A percentile compares a stretch with the other conserved stretches of the same genome.
Evolutionary conservation across 2,888 invertebrate genomes (phyloP).

Genomic region (Leistus spinibarbis): DNA sequence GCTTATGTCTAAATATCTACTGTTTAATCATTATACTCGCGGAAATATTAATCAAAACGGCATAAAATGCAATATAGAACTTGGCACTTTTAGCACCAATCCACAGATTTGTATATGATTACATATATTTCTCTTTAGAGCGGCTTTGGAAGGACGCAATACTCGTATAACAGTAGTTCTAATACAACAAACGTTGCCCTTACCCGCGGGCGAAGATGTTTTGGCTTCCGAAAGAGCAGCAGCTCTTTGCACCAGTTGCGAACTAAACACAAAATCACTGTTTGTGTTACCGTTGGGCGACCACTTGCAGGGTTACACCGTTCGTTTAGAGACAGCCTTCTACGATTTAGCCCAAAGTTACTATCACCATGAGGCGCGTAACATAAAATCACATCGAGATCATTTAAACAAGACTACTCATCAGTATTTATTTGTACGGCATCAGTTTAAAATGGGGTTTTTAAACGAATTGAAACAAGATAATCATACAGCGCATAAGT

Average conservation of each 20-base stretch:
- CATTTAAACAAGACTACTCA: constrained; percentile 90
- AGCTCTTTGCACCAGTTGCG: constrained; percentile 88
- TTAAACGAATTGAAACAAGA: constrained; percentile 94
- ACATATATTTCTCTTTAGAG: constrained; percentile 56
- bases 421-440: constrained; percentile 90
- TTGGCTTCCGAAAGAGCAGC: constrained; percentile 90
- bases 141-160: constrained; percentile 72
- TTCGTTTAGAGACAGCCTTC: constrained; percentile 90
- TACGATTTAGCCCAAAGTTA: constrained; percentile 91
- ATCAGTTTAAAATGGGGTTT: constrained; percentile 97
- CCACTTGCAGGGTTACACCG: constrained; percentile 75
- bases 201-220: constrained; percentile 81
- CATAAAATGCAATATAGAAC: too few species aligned
- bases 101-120: constrained; percentile 8
- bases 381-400: constrained; percentile 86
- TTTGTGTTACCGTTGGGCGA: constrained; percentile 89
- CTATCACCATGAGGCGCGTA: constrained; percentile 87
- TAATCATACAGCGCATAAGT: constrained; percentile 81
- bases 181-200: constrained; percentile 81
- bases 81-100: too few species aligned
- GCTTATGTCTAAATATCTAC: too few species aligned
- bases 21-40: too few species aligned
- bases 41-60: too few species aligned
- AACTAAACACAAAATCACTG: constrained; percentile 88
- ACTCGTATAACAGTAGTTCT: constrained; percentile 87